phyloP scores from a whole-genome alignment of 2,113 vertebrate species.

The Ceratotherium simum region DNA sequence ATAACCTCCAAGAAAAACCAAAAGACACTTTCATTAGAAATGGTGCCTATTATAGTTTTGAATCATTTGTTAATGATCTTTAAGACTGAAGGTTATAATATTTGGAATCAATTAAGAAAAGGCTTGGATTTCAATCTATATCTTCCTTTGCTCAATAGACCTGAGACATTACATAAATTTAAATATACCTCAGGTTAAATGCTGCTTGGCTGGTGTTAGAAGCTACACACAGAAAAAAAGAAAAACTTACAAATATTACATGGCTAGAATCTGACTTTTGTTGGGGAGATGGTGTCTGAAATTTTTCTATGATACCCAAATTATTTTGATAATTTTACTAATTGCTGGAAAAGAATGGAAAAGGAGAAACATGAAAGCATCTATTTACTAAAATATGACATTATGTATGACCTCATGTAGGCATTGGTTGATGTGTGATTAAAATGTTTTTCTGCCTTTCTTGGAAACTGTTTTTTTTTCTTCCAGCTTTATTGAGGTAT shows the following conservation, averaged over 20 bases:
- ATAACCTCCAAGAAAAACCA: background rate
- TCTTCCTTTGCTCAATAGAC: background rate
- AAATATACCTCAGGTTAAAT: background rate
- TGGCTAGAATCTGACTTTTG: background rate
- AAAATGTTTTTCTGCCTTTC: background rate
- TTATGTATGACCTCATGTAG: background rate
- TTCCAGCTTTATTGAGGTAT: background rate
- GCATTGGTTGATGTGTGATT: background rate
- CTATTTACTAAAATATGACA: background rate
- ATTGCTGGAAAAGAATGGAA: background rate
- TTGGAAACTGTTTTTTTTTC: background rate
- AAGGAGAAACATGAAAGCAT: background rate
- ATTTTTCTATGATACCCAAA: background rate
- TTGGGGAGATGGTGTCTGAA: background rate
- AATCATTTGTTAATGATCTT: constrained; percentile 1
- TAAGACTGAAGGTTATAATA: background rate
- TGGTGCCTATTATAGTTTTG: background rate
- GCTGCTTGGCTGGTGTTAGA: background rate
- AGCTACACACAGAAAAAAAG: background rate
- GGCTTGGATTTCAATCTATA: background rate
- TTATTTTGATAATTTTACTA: background rate
- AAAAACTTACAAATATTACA: background rate
- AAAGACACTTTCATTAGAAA: background rate
- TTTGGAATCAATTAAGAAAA: background rate
- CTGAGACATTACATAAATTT: background rate